Percentiles rank a stretch among this genome's conserved stretches.
These are phyloP conservation scores for Heliconius ismenius DNA, from an alignment of 2,888 invertebrate species.

Conservation along the genomic window DNA sequence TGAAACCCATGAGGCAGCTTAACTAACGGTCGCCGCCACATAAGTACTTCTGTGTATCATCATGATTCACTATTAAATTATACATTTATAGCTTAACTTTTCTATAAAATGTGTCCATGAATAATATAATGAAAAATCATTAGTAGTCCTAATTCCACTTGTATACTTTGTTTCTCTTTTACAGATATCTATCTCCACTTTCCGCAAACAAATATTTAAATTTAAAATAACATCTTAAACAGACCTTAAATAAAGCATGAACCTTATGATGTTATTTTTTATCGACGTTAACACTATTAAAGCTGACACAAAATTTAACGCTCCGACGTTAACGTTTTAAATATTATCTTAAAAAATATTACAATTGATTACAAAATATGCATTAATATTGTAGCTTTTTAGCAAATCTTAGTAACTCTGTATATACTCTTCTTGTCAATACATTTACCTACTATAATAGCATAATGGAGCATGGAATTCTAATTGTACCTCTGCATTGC, in stretches of 20 bases:
- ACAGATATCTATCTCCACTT: not conserved
- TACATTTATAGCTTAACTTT: not conserved
- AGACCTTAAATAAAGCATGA: not conserved
- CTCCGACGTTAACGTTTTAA: too few species aligned
- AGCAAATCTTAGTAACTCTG: not conserved
- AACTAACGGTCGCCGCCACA: slow-evolving; percentile 39
- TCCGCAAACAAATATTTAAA: not conserved
- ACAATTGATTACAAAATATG: not conserved
- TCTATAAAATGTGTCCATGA: not conserved
- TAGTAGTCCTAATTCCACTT: not conserved
- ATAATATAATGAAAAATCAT: not conserved
- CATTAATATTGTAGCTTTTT: not conserved
- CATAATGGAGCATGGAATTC: too few species aligned
- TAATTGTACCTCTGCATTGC: too few species aligned
- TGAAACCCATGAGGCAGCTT: slow-evolving; percentile 58
- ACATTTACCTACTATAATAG: too few species aligned
- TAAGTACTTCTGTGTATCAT: slow-evolving; percentile 3
- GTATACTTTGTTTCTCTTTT: not conserved
- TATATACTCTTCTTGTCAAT: too few species aligned
- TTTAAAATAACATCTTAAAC: not conserved
- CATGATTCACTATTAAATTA: slow-evolving; percentile 12
- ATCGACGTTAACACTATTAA: too few species aligned
- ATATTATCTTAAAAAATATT: not conserved
- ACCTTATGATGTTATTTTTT: too few species aligned
- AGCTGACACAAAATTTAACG: too few species aligned